Base-by-base conservation (phyloP, 2,888 invertebrate species). In the Pachydiplax longipennis region DNA sequence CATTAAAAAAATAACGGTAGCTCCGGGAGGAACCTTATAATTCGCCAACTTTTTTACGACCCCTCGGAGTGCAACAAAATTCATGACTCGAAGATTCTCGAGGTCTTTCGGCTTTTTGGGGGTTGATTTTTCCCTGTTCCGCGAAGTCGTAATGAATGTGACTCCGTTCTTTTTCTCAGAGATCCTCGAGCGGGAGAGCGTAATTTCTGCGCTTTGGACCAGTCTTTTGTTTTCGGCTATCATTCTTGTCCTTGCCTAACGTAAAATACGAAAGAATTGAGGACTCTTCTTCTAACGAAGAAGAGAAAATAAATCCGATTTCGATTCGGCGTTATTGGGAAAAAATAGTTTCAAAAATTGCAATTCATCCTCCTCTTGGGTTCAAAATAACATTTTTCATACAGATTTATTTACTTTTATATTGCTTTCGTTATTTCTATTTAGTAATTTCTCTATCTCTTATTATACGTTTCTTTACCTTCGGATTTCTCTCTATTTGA, bases 21-120 rank as follows among this genome's bases (percentile, higher is more conserved):
- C 25, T 73, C 73, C 31, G 25, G 53, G 87, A 31, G 65, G 10
- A 37, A n/a, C 61, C 37, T n/a, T 37, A 87, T 87, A 87, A 87
- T 87, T 87, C 87, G 87, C 87, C 87, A 87, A 65, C 65, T 65
- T 87, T 87, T 87, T 65, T 87, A 87, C 58, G 87, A 87, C 87
- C 87, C 87, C 87, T 87, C 61, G 61, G 87, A 87, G 61, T 87
- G 61, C 87, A 65, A 37, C 87, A 61, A 65, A 87, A 65, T 87
- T 87, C 87, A 65, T 87, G 87, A 65, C 87, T 65, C 58, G 87
- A 37, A 65, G 65, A 61, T 37, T 83, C 58, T 61, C 87, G 61
- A 37, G 87, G 61, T 87, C 61, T 87, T 83, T 83, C 25, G 44
- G 53, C 53, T 31, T 87, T 83, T 53, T 53, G 31, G 61, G 35